Evolutionary conservation across 2,888 invertebrate species (phyloP).

Genomic region (Dimorphilus gyrociliatus): DNA sequence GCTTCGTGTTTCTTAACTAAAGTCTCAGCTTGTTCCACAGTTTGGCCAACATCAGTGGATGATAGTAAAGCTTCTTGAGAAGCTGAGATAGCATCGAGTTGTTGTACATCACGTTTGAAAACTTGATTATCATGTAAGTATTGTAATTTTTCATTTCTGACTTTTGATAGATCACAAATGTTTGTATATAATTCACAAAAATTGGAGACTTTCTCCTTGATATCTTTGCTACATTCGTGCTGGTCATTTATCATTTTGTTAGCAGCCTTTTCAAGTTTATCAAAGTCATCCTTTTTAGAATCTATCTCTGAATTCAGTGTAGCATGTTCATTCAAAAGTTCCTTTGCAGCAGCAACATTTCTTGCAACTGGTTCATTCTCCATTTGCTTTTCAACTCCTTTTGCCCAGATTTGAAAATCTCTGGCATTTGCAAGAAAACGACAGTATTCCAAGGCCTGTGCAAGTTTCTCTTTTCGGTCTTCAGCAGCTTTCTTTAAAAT

Average conservation of each 20-base stretch:
- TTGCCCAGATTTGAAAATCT: constrained; percentile 75
- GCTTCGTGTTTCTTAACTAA: constrained; percentile 98
- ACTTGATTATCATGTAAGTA: constrained; percentile 88
- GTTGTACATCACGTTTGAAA: constrained; percentile 81
- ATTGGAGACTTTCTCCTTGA: constrained; percentile 41
- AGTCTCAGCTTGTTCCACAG: constrained; percentile 94
- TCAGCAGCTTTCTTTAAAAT: constrained; percentile 63
- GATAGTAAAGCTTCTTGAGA: no score
- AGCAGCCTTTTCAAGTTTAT: constrained; percentile 82
- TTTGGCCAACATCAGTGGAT: constrained; percentile 85
- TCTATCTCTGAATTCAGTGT: constrained; percentile 96
- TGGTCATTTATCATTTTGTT: constrained; percentile 67
- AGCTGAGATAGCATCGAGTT: constrained; percentile 69
- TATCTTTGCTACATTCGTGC: no score
- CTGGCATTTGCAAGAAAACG: constrained; percentile 72
- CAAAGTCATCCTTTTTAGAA: constrained; percentile 88
- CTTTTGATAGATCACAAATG: constrained; percentile 65
- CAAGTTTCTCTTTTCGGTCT: constrained; percentile 58
- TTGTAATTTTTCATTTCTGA: constrained; percentile 98
- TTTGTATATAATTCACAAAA: constrained; percentile 63
- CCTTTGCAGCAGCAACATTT: constrained; percentile 87
- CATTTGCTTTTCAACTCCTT: constrained; percentile 57
- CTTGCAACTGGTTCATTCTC: constrained; percentile 58
- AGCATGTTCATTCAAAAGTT: constrained; percentile 95
- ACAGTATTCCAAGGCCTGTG: constrained; percentile 72